Evolutionary conservation across 2,113 vertebrate genomes (phyloP).

Genomic region (Grammomys dolichurus): DNA sequence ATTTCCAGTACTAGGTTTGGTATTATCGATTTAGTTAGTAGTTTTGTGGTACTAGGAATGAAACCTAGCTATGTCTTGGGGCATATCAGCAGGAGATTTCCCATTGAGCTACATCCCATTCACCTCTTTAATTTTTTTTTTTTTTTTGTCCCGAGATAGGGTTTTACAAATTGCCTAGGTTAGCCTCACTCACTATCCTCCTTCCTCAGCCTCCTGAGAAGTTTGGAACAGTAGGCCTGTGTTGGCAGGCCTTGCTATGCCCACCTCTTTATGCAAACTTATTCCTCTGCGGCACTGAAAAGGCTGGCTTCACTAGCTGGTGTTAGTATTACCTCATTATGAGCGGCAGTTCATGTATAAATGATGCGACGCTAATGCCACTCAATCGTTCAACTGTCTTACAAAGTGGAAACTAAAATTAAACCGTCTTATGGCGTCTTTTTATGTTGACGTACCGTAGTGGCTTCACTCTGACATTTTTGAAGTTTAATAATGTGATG

Average conservation of each 20-base stretch:
- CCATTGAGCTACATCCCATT: no score
- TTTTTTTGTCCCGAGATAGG: neutral
- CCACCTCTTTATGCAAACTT: neutral
- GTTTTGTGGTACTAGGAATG: no score
- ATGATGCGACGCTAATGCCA: neutral
- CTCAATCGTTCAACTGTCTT: neutral
- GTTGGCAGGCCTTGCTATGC: no score
- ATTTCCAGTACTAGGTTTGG: neutral
- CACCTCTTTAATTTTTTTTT: neutral
- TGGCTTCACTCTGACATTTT: neutral
- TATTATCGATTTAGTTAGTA: neutral
- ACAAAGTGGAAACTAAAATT: neutral
- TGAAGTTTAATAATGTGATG: neutral
- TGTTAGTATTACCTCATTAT: neutral
- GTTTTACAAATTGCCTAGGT: neutral
- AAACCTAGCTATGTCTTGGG: rapidly evolving
- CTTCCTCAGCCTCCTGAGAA: neutral
- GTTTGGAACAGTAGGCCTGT: no score
- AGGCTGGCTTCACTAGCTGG: neutral
- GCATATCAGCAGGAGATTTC: neutral
- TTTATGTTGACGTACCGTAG: neutral
- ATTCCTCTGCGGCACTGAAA: rapidly evolving
- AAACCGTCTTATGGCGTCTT: neutral
- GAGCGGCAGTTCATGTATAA: neutral
- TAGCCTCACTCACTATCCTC: neutral